Percentiles rank a stretch among this genome's conserved stretches.
These are phyloP conservation scores for Helicolenus hilgendorfi DNA, from an alignment of 2,797 vertebrate genomes.

Conservation along the genomic window DNA sequence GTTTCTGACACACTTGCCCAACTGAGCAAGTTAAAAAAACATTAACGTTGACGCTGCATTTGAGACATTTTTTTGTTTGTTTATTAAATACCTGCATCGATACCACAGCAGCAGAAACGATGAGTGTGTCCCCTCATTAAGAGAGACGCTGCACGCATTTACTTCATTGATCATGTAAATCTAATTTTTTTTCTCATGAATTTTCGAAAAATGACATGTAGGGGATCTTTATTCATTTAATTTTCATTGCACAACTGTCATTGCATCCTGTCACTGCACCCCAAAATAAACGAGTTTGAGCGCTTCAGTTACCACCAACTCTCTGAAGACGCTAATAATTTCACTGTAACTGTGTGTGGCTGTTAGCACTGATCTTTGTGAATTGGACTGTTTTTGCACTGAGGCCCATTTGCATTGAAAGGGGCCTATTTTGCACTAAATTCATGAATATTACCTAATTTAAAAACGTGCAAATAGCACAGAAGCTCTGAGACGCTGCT, in stretches of 20 bases:
- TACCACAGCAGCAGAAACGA: neutral
- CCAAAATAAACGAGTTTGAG: neutral
- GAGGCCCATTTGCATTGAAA: neutral
- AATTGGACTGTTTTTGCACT: neutral
- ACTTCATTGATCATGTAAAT: neutral
- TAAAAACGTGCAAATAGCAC: too few relatives aligned
- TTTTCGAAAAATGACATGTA: neutral
- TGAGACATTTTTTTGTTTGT: neutral
- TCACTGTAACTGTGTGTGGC: neutral
- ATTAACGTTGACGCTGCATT: too few relatives aligned
- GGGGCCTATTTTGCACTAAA: neutral
- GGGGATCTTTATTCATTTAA: neutral
- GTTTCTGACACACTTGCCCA: too few relatives aligned
- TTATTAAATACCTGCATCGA: neutral
- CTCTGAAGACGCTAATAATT: neutral
- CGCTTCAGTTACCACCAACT: neutral
- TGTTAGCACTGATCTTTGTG: neutral
- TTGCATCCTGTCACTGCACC: too few relatives aligned
- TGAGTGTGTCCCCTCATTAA: neutral
- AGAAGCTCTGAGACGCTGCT: neutral
- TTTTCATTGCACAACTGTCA: neutral
- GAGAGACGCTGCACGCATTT: neutral
- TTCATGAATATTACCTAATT: neutral
- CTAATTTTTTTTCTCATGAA: neutral
- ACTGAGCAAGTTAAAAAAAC: too few relatives aligned